These are phyloP conservation scores for Scaptomyza hsui DNA, from an alignment of 1,140 invertebrate genomes.

Conservation along the genomic window DNA sequence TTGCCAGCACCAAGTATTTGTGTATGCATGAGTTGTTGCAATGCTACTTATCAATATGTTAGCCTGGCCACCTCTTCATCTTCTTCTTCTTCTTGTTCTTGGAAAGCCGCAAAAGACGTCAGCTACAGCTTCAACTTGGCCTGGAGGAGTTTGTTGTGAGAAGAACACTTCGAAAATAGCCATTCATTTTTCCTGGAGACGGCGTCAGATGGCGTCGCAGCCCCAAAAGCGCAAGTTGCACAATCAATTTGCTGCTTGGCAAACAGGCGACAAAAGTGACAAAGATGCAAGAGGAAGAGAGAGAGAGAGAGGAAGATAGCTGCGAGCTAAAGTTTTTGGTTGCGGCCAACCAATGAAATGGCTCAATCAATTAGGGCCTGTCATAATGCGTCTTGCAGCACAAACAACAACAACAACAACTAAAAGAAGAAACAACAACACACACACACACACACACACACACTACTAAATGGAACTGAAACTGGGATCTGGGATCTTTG, in stretches of 20 bases:
- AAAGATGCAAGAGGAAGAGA: background rate
- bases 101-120: constrained; percentile 18
- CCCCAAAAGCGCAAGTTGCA: constrained; percentile 47
- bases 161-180: constrained; percentile 47
- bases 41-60: constrained; percentile 26
- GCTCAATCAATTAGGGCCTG: constrained; percentile 77
- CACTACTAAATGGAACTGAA: background rate
- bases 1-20: background rate
- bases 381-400: constrained; percentile 59
- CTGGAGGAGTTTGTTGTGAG: background rate
- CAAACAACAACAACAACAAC: background rate
- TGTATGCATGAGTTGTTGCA: background rate
- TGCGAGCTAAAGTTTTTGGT: constrained; percentile 39
- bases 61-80: background rate
- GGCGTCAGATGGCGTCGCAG: constrained; percentile 42
- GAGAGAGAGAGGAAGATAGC: background rate
- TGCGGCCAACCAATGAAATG: constrained; percentile 57
- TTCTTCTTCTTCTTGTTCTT: no score
- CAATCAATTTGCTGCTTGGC: constrained; percentile 51
- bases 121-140: background rate
- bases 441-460: background rate
- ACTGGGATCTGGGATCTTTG: background rate
- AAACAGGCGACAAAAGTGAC: constrained; percentile 51
- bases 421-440: background rate
- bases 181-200: constrained; percentile 64